Percentiles rank a stretch among this genome's conserved stretches.
These are phyloP conservation scores for Erythrolamprus reginae DNA, from an alignment of 2,113 vertebrate genomes.

Conservation along the genomic window DNA sequence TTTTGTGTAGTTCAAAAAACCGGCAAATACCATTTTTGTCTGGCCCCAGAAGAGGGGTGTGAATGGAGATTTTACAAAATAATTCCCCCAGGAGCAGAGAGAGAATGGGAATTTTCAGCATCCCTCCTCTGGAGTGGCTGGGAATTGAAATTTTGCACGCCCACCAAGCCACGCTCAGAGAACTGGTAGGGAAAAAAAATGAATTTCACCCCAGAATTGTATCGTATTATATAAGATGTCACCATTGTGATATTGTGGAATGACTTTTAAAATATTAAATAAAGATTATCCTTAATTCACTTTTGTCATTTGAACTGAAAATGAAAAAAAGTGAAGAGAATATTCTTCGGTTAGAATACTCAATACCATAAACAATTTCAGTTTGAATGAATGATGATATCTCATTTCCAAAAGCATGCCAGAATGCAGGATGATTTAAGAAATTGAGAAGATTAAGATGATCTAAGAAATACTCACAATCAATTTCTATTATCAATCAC, in stretches of 20 bases:
- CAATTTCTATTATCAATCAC: neutral
- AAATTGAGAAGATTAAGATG: neutral
- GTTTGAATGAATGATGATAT: neutral
- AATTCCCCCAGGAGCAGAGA: too few relatives aligned
- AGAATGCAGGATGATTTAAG: neutral
- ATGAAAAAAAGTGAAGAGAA: too few relatives aligned
- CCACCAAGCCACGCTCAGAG: too few relatives aligned
- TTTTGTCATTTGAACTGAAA: too few relatives aligned
- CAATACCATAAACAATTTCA: neutral
- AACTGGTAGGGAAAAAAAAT: too few relatives aligned
- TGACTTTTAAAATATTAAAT: neutral
- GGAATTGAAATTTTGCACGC: too few relatives aligned
- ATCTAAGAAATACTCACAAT: neutral
- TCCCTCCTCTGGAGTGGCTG: too few relatives aligned
- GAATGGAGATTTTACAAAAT: too few relatives aligned
- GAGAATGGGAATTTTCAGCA: too few relatives aligned
- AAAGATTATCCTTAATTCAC: neutral
- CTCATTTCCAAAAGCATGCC: neutral
- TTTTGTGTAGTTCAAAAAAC: too few relatives aligned
- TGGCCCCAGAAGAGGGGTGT: too few relatives aligned
- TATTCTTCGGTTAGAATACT: conserved; percentile 24
- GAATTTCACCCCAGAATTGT: neutral
- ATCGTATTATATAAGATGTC: neutral
- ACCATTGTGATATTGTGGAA: neutral
- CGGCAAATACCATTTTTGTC: too few relatives aligned